Base-by-base conservation (phyloP, 2,888 invertebrate genomes). In the Osedax frankpressi region DNA sequence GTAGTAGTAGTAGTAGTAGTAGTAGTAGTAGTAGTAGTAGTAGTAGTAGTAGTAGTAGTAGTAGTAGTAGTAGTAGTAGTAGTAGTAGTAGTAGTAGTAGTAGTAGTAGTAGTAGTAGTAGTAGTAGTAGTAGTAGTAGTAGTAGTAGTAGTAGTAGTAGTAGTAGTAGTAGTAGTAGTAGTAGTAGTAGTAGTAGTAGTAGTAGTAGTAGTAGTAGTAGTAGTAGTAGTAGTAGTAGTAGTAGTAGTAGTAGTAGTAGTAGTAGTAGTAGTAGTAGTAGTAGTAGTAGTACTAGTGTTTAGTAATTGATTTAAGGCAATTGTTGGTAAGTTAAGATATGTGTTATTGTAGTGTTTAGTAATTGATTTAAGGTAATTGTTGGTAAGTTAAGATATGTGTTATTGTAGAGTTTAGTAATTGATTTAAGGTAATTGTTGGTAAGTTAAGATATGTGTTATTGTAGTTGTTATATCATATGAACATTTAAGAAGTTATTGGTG, bases 231-330 rank as follows among this genome's bases (percentile, higher is more conserved):
- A n/a, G 65, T 6, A n/a, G 65, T 6, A 19, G 11, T 6, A n/a
- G 65, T 65, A 65, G 65, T 65, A n/a, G 65, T 65, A 19, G 65
- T 1, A n/a, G 65, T 65, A n/a, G 1, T 6, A n/a, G 65, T 65
- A 19, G 24, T 68, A 68, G 65, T 65, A n/a, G 65, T 3, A n/a
- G 65, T 3, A n/a, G 65, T 65, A 65, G 65, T 65, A n/a, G 24
- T 65, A 11, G 24, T 65, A n/a, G 65, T 65, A n/a, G 65, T 3
- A 25, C 24, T 11, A 25, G 65, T 3, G 65, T 6, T 24, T 2
- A 26, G 68, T 65, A 65, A 24, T 65, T n/a, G n/a, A n/a, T n/a
- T n/a, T n/a, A n/a, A n/a, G n/a, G n/a, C n/a, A n/a, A n/a, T n/a
- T n/a, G n/a, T n/a, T n/a, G n/a, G n/a, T n/a, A n/a, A n/a, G n/a